These are phyloP conservation scores for Echinometra lucunter DNA, from an alignment of 53 echinoderm and acorn worm species.

Conservation along the genomic window DNA sequence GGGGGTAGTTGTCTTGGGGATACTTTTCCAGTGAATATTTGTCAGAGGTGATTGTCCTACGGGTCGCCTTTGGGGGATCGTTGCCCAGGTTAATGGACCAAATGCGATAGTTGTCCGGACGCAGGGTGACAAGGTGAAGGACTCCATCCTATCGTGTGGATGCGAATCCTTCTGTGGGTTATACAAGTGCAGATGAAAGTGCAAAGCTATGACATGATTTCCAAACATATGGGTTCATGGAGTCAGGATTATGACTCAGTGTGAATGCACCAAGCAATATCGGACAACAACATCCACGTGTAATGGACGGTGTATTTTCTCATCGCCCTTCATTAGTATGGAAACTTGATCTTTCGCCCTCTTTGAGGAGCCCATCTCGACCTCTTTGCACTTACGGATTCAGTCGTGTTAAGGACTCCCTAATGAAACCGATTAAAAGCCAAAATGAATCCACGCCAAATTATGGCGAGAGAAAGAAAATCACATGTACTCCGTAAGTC, in stretches of 20 bases:
- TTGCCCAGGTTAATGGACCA: background rate
- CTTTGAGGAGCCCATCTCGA: conserved; percentile 37
- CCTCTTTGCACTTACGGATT: conserved; percentile 59
- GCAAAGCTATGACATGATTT: background rate
- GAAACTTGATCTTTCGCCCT: conserved; percentile 35
- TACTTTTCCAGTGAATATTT: background rate
- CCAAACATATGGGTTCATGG: background rate
- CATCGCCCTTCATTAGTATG: conserved; percentile 45
- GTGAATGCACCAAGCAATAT: background rate
- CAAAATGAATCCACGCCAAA: conserved; percentile 15
- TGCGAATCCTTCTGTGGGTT: background rate
- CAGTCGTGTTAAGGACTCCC: conserved; percentile 51
- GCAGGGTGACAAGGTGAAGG: background rate
- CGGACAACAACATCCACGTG: background rate
- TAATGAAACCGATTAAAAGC: conserved; percentile 65
- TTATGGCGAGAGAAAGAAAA: conserved; percentile 31
- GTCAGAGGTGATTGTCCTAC: background rate
- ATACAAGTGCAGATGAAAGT: background rate
- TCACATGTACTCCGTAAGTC: background rate
- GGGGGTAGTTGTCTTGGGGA: background rate
- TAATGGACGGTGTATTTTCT: conserved; percentile 37
- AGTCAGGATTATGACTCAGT: background rate
- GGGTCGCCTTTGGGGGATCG: background rate
- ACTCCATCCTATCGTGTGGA: background rate
- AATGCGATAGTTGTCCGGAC: background rate